phyloP scores from a whole-genome alignment of 2,113 vertebrate genomes.

The Mesocricetus auratus region DNA sequence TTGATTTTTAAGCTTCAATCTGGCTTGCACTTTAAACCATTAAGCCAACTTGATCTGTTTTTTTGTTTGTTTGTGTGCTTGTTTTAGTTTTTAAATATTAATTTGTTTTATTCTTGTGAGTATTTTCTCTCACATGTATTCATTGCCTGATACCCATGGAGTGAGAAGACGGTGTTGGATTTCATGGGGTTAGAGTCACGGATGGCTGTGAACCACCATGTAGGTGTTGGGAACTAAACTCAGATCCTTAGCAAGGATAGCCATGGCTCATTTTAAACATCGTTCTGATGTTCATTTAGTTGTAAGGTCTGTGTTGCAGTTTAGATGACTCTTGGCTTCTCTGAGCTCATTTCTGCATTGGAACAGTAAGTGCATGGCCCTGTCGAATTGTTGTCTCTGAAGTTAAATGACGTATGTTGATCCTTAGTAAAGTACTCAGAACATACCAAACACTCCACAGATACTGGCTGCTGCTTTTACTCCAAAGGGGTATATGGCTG shows the following conservation, averaged over 20 bases:
- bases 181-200: background rate
- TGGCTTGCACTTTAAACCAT: background rate
- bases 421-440: background rate
- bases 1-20: background rate
- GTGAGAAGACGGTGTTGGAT: background rate
- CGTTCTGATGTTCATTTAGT: background rate
- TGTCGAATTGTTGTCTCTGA: background rate
- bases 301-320: background rate
- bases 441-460: background rate
- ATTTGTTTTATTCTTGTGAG: background rate
- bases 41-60: background rate
- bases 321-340: background rate
- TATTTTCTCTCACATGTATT: background rate
- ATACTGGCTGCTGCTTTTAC: slow-evolving; percentile 9
- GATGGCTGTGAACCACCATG: background rate
- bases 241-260: background rate
- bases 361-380: background rate
- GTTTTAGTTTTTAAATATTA: background rate
- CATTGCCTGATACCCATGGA: background rate
- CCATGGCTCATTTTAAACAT: background rate
- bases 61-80: background rate
- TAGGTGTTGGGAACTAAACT: background rate
- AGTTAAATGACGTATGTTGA: slow-evolving; percentile 10
- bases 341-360: background rate
- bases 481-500: background rate